Percentiles rank a stretch among this genome's conserved stretches.
phyloP scores from a whole-genome alignment of 2,113 vertebrate species.

The Sylvicapra grimmia region DNA sequence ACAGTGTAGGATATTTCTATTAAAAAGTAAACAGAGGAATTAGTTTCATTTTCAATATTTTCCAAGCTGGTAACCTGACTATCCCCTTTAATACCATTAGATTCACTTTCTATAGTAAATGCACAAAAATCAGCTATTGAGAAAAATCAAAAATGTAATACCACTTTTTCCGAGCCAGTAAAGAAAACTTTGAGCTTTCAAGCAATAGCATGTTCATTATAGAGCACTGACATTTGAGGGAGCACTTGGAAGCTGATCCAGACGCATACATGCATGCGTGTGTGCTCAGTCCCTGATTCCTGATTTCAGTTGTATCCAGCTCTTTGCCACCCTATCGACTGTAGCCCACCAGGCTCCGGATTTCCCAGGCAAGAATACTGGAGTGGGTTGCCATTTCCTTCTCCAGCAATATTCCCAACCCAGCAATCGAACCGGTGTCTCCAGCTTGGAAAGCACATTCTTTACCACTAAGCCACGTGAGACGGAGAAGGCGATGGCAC shows the following conservation, averaged over 20 bases:
- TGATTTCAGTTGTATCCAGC: not conserved
- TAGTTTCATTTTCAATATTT: conserved; percentile 6
- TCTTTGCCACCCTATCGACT: not conserved
- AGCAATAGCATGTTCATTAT: not conserved
- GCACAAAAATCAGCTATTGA: not conserved
- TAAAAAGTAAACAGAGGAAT: not conserved
- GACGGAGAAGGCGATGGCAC: no score
- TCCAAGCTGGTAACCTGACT: not conserved
- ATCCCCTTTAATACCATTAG: not conserved
- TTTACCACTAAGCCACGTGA: not conserved
- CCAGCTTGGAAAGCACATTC: not conserved
- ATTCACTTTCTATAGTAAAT: not conserved
- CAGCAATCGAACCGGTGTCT: accelerated
- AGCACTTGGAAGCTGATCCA: not conserved
- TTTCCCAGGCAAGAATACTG: not conserved
- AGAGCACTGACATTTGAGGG: not conserved
- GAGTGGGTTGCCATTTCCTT: not conserved
- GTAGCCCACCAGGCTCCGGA: not conserved
- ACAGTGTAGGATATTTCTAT: not conserved
- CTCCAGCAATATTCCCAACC: not conserved
- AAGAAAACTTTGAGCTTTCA: not conserved
- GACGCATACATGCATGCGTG: not conserved
- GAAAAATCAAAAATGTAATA: not conserved
- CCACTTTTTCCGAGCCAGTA: not conserved
- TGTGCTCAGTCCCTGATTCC: not conserved